Percentiles rank a stretch among this genome's conserved stretches.
phyloP scores from a whole-genome alignment of 2,888 invertebrate genomes.

The Drosophila peninsularis region DNA sequence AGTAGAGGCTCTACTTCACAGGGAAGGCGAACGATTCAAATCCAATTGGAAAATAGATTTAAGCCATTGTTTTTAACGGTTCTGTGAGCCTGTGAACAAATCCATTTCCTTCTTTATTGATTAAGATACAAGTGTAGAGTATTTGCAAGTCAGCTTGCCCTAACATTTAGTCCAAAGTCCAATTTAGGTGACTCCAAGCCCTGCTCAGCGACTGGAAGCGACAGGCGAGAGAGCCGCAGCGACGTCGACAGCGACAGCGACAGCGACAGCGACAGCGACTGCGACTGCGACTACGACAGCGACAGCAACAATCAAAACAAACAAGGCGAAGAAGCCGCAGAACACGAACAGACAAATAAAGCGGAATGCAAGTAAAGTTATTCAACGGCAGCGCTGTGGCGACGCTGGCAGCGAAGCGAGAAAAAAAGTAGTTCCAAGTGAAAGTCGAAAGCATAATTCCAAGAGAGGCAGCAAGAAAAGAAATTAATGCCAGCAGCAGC shows the following conservation, averaged over 20 bases:
- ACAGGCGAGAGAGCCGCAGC: conserved; percentile 2
- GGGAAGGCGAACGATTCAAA: no score
- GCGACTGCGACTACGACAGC: no score
- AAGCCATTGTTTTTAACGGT: not conserved
- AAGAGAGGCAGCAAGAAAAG: conserved; percentile 40
- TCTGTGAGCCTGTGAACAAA: not conserved
- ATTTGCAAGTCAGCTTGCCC: not conserved
- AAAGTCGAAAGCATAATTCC: conserved; percentile 57
- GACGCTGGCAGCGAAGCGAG: conserved; percentile 48
- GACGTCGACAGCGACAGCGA: not conserved
- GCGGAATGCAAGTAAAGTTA: conserved; percentile 43
- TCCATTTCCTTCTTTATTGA: not conserved
- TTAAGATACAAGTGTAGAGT: not conserved
- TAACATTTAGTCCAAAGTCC: not conserved
- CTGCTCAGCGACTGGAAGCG: conserved; percentile 1
- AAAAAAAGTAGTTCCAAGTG: conserved; percentile 47
- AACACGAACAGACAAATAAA: conserved; percentile 24
- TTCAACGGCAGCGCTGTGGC: conserved; percentile 21
- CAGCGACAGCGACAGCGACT: conserved; percentile 1
- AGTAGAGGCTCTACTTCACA: no score
- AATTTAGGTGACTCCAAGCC: conserved; percentile 3
- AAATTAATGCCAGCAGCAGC: conserved; percentile 37
- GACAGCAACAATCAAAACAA: conserved; percentile 44
- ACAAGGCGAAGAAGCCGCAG: conserved; percentile 28
- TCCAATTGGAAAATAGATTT: not conserved